Percentiles rank a stretch among this genome's conserved stretches.
Conservation (phyloP, 2,797 vertebrate species). For the Rhabdophis nuchalis region DNA sequence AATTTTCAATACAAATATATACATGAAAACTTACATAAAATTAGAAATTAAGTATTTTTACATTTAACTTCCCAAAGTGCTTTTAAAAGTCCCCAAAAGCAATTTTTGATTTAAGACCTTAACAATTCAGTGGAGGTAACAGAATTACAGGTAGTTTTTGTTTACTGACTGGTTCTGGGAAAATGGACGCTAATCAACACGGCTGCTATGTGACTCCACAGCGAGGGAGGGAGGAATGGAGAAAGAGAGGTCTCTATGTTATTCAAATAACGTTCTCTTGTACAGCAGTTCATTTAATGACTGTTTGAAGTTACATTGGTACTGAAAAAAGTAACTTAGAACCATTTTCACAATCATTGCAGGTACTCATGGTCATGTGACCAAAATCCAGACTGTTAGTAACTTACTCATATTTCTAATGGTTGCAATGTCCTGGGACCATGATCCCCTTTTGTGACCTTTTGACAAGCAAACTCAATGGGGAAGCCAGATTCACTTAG, state of each 20-base stretch:
- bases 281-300: not conserved
- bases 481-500: too few relatives aligned
- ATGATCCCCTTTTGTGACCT: not conserved
- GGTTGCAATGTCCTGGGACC: not conserved
- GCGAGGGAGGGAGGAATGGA: too few relatives aligned
- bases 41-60: not conserved
- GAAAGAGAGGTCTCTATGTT: not conserved
- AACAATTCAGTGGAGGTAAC: not conserved
- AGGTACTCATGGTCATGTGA: not conserved
- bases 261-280: not conserved
- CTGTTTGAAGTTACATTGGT: not conserved
- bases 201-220: not conserved
- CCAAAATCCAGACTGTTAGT: not conserved
- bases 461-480: not conserved
- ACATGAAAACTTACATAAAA: not conserved
- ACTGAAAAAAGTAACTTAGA: not conserved
- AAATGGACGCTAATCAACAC: not conserved
- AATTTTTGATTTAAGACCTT: not conserved
- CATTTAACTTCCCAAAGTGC: conserved; percentile 14
- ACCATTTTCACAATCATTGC: not conserved
- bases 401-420: not conserved
- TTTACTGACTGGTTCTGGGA: not conserved
- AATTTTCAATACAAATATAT: not conserved
- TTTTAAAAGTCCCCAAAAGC: not conserved
- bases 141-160: not conserved